phyloP scores from a whole-genome alignment of 2,797 vertebrate genomes.

The Bucorvus abyssinicus region DNA sequence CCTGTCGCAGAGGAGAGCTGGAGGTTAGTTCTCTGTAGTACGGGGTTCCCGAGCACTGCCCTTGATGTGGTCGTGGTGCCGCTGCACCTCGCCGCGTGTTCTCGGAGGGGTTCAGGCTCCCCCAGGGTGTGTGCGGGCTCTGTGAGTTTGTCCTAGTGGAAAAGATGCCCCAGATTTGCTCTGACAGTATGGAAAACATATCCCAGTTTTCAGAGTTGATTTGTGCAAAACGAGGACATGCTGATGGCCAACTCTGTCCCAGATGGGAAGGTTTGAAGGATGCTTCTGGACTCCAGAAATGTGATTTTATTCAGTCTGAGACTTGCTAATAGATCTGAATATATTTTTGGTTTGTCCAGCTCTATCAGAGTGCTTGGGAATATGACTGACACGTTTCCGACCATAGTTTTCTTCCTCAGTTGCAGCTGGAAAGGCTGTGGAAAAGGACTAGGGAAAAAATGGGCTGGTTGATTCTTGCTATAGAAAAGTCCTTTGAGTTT shows the following conservation, averaged over 20 bases:
- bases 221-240: accelerated
- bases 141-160: background rate
- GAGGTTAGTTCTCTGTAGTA: background rate
- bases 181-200: background rate
- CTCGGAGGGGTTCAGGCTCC: background rate
- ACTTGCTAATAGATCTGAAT: background rate
- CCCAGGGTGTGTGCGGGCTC: background rate
- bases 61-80: accelerated
- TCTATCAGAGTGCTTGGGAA: background rate
- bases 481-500: background rate
- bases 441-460: background rate
- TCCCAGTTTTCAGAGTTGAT: background rate
- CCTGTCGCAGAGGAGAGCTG: background rate
- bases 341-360: background rate
- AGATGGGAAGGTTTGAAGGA: background rate
- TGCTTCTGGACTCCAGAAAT: background rate
- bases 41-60: background rate
- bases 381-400: background rate
- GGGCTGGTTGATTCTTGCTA: background rate
- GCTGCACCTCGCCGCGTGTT: accelerated
- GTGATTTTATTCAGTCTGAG: background rate
- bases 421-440: background rate
- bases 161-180: background rate
- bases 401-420: background rate
- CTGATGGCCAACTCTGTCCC: background rate